Evolutionary conservation across 2,797 vertebrate species (phyloP), one percentile per base, ranked within the genome.

Genomic region (Cyprinodon diabolis): DNA sequence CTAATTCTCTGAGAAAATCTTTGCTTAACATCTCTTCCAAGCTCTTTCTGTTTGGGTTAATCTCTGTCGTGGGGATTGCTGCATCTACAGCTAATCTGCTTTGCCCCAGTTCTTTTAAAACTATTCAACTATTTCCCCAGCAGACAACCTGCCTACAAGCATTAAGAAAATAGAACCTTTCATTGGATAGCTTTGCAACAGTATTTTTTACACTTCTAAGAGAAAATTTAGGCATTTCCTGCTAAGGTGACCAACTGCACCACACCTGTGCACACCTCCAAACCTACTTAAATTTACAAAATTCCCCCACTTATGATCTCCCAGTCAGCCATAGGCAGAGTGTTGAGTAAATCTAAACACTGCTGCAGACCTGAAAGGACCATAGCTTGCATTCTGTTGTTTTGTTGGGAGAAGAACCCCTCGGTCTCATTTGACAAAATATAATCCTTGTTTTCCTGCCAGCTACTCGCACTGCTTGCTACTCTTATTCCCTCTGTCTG

Each of bases 361-460:
- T 6, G 57, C 43, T 71, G 56, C 54, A 13, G 25, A 74, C 40
- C 82, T 82, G 75, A 30, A 83, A 71, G 85, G 62, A 23, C 60
- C 56, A 52, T 67, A 1, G 2, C 69, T 78, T 55, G 19, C 62
- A 80, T 84, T 84, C 49, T 45, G 45, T 84, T 90, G 85, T 84
- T 90, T 86, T 17, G 43, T 70, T 43, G 63, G 8, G 19, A 82
- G 60, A 72, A 30, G 69, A 76, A 90, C 69, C 89, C 90, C 78
- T 87, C 90, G 85, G 89, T 83, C 68, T 74, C 51, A 69, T 76
- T 5, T 89, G 86, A 80, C 74, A 65, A 23, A 48, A 19, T 15
- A 6, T 87, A 90, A 91, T 91, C 87, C 63, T 25, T 72, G 63
- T 83, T 86, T 90, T 88, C 84, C 79, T 60, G 45, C 63, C 0